These are phyloP conservation scores for Trematomus bernacchii DNA, from an alignment of 2,797 vertebrate species.

Conservation along the genomic window DNA sequence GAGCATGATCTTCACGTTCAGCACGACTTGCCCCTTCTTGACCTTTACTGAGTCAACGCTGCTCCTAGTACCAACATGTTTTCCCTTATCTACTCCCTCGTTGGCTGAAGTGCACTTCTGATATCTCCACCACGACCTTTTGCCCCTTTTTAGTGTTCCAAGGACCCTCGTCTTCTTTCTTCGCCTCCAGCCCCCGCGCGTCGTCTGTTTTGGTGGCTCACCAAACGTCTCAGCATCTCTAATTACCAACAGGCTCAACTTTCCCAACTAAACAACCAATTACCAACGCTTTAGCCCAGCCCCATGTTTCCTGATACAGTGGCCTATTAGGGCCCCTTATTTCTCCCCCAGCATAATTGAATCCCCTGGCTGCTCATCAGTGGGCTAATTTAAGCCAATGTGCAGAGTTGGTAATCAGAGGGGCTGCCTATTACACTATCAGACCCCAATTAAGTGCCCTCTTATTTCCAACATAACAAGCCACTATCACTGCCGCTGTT, in stretches of 20 bases:
- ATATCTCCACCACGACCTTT: conserved; percentile 64
- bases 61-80: conserved; percentile 61
- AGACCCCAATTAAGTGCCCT: conserved; percentile 85
- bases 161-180: conserved; percentile 61
- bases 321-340: conserved; percentile 82
- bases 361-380: conserved; percentile 88
- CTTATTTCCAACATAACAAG: conserved; percentile 85
- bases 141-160: conserved; percentile 57
- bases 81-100: conserved; percentile 57
- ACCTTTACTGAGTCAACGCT: conserved; percentile 67
- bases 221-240: conserved; percentile 69
- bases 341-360: conserved; percentile 85
- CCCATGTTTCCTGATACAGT: conserved; percentile 83
- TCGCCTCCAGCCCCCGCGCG: conserved; percentile 49
- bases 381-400: conserved; percentile 85
- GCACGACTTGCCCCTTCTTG: conserved; percentile 50
- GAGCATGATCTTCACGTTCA: conserved; percentile 45
- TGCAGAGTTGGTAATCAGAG: conserved; percentile 86
- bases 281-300: conserved; percentile 75
- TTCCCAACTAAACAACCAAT: conserved; percentile 86
- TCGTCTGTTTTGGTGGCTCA: conserved; percentile 77
- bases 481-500: conserved; percentile 80
- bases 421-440: conserved; percentile 83
- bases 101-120: conserved; percentile 66
- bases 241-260: conserved; percentile 84